Evolutionary conservation across 1,140 invertebrate species (phyloP), one percentile per base, ranked within the genome.

Genomic region (Chlorops oryzae): DNA sequence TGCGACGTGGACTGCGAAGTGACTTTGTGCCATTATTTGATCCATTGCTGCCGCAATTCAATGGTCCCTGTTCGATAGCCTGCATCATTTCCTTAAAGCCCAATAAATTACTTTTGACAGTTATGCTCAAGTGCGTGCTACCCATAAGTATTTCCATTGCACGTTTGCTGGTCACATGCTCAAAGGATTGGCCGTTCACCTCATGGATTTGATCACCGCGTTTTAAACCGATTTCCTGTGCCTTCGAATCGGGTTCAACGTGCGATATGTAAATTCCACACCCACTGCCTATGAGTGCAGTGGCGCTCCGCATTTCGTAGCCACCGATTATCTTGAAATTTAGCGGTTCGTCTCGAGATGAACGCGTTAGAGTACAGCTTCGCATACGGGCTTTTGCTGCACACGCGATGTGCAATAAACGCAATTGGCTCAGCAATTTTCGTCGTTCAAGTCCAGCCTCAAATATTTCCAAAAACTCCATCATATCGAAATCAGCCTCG

Each of bases 181-280:
- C 85, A 73, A 98, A 96, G 59, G 86, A 95, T 63, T 96, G 90
- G 17, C 95, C 92, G 73, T 99, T 99, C 0, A 98, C 94, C 77
- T 98, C 92, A 47, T 98, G 77, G 53, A 96, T 90, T 76, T 99
- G 95, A 79, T 99, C 96, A 2, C 96, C 96, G 42, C 92, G 78
- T 74, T 96, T 96, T 15, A 99, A 75, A 1, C 96, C 96, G n/a
- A 93, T 88, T 63, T 96, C 90, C 73, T 95, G 90, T 9, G 94
- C 92, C 74, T 95, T 95, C 3, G 92, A 94, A 47, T 84, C 84
- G 56, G 87, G 87, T 61, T 96, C 92, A 17, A 97, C 86, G 76
- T 94, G 91, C 10, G 90, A 87, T 50, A 99, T 88, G 76, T 97
- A 99, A 50, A 99, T 94, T 13, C 93, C 93, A 5, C 69, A 63